Base-by-base conservation (phyloP, 2,113 vertebrate species). In the Coregonus clupeaformis region DNA sequence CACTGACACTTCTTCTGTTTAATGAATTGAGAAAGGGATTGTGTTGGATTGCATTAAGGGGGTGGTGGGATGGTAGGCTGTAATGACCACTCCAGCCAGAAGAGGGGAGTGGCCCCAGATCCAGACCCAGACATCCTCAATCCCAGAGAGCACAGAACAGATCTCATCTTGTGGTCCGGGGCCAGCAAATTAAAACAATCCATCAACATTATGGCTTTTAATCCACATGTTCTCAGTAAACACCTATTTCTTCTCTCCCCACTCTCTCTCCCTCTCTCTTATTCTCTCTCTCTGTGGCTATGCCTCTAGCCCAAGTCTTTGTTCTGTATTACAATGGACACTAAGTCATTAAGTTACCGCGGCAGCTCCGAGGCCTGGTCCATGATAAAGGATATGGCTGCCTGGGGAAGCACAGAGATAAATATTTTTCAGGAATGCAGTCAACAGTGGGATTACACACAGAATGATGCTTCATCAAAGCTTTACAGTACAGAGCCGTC, bases 151-250 rank as follows among this genome's bases (percentile, higher is more conserved):
- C 67, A 60, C 22, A 60, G 14, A 75, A 22, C 16, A 22, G 25
- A 68, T 71, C 59, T 71, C 45, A 42, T 42, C 75, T 52, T 68
- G 78, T 73, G 75, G 76, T 63, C 68, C 68, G 49, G 75, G 75
- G 71, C 64, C 77, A 77, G 77, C 68, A 77, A 82, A 85, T 85
- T 82, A 82, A 77, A 77, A 73, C 79, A 30, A 82, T 84, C 76
- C 71, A 76, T 85, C 80, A 82, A 70, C 77, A 77, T 75, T 77
- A 85, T 70, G 47, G 77, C 74, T 84, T 79, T 75, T 79, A 85
- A 79, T 82, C 77, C 74, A 77, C 80, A 79, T 76, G 64, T 71
- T 68, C 67, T 71, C 76, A 62, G 67, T 76, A 81, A 81, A 78
- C 71, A 81, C 75, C 76, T 78, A 64, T 75, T 78, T 49, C 62